Percentiles rank a stretch among this genome's conserved stretches.
Conservation (phyloP, 2,888 invertebrate genomes). For the Drosophila eohydei region DNA sequence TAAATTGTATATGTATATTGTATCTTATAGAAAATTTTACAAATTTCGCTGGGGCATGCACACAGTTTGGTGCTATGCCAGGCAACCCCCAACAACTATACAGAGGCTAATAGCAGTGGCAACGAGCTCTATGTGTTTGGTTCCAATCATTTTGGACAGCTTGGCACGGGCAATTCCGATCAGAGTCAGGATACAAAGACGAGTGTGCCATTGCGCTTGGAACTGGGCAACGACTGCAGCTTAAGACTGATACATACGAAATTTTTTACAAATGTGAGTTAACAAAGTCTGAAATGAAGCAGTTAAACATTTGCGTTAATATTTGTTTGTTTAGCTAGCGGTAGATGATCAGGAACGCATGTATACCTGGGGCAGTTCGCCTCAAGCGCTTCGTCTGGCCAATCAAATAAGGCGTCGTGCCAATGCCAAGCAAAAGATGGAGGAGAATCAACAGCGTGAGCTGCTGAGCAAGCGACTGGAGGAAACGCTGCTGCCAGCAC, state of each 20-base stretch:
- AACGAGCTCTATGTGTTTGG: slow-evolving; percentile 91
- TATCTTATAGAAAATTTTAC: slow-evolving; percentile 83
- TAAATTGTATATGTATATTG: neutral
- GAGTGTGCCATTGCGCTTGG: slow-evolving; percentile 85
- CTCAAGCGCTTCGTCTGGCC: slow-evolving; percentile 89
- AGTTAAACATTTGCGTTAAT: neutral
- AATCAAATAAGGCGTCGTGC: slow-evolving; percentile 88
- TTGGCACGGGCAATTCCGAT: slow-evolving; percentile 88
- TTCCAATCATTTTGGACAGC: slow-evolving; percentile 93
- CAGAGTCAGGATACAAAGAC: slow-evolving; percentile 74
- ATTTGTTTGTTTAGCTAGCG: slow-evolving; percentile 86
- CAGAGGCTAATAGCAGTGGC: slow-evolving; percentile 56
- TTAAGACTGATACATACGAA: slow-evolving; percentile 86
- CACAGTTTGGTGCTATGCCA: slow-evolving; percentile 84
- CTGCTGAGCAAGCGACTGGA: slow-evolving; percentile 82
- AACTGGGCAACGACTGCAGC: slow-evolving; percentile 73
- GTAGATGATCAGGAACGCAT: slow-evolving; percentile 88
- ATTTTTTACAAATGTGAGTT: slow-evolving; percentile 91
- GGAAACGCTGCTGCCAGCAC: slow-evolving; percentile 69
- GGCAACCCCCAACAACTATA: slow-evolving; percentile 32
- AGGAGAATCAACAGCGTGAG: slow-evolving; percentile 85
- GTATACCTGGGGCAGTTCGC: slow-evolving; percentile 92
- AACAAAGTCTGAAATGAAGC: neutral
- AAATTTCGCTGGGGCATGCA: slow-evolving; percentile 85
- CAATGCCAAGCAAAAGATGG: slow-evolving; percentile 86